Conservation (phyloP, 1,140 invertebrate species). For the Chionoecetes opilio region DNA sequence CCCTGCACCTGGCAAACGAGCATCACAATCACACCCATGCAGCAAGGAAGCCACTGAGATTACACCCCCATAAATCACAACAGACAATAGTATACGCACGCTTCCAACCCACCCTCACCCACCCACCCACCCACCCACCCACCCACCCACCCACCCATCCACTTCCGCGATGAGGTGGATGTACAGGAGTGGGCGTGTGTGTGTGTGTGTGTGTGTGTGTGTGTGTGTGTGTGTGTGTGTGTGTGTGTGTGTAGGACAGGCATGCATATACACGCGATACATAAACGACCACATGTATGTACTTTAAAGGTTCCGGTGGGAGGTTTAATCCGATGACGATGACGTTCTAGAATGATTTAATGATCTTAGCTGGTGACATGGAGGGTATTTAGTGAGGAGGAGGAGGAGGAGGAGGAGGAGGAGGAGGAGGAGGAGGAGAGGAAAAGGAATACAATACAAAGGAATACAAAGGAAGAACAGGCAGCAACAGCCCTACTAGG, state of each 20-base stretch:
- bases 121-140: no score
- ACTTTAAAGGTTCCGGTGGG: neutral
- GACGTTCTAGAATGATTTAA: no score
- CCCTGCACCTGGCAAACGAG: no score
- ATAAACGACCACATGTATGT: neutral
- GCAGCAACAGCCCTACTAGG: no score
- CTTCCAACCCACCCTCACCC: conserved; percentile 25
- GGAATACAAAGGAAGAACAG: no score
- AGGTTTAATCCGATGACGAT: neutral
- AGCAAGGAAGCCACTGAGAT: neutral
- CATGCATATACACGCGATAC: conserved; percentile 15
- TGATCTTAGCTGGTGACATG: neutral
- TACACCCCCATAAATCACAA: neutral
- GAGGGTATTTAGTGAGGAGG: neutral
- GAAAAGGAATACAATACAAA: neutral
- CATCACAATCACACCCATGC: no score
- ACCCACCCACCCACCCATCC: conserved; percentile 1
- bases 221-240: neutral
- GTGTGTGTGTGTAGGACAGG: neutral
- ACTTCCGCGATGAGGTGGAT: neutral
- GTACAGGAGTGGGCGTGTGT: neutral
- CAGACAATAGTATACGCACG: conserved; percentile 22
- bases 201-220: neutral
- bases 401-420: neutral
- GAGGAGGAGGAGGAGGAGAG: neutral